Base-by-base conservation (phyloP, 2,113 vertebrate genomes). In the Lepus europaeus region DNA sequence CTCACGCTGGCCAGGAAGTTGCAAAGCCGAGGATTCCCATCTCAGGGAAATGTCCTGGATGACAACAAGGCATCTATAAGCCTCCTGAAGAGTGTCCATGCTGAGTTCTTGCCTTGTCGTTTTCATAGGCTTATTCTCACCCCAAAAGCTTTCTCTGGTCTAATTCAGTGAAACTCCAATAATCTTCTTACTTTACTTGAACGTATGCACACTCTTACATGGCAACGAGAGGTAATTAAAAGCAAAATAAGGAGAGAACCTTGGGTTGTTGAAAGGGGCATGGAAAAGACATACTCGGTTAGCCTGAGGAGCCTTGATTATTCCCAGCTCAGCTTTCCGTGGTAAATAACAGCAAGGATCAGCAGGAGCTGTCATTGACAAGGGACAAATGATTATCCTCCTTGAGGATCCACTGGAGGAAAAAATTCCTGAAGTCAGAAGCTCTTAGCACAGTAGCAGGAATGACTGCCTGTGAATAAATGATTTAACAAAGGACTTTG, bases 81-180 rank as follows among this genome's bases (percentile, higher is more conserved):
- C 8, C 90, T 97, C 20, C 66, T 96, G 19, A 96, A 96, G 92
- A 91, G 85, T 10, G 0, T 97, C 31, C 27, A 69, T 0, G 82
- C 63, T 4, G 78, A 74, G 10, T 96, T 98, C 83, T 76, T 98
- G 81, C 95, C 97, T 59, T 97, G 96, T 70, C 90, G 80, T 0
- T 98, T 98, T 74, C 74, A 97, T 1, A 93, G 98, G 69, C 87
- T 98, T 70, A 95, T 98, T 85, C 97, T 98, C 7, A 98, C 92
- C 17, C 97, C 96, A n/a, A 56, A 11, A 3, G 0, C 27, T 95
- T 93, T 94, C 49, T 94, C 96, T 87, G 56, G 16, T 7, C 19
- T 96, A 97, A 78, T 4, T 53, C 33, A 29, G 9, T 64, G 51
- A 66, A 25, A 86, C 17, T 7, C 68, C 4, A 27, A 64, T 45